phyloP scores from a whole-genome alignment of 2,113 vertebrate genomes.

The Callorhinus ursinus region DNA sequence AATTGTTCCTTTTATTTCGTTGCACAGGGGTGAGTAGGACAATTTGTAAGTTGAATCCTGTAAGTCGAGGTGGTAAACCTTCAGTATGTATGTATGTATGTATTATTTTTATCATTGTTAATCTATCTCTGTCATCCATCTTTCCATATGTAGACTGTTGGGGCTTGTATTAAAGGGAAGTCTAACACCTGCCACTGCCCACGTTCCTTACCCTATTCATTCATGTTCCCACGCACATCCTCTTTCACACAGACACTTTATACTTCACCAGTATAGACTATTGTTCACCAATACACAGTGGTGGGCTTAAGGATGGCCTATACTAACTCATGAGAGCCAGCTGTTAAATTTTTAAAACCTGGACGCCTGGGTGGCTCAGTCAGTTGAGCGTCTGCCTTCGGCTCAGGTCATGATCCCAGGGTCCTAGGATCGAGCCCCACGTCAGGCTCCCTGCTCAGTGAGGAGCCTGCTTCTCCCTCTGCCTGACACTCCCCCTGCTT shows the following conservation, averaged over 20 bases:
- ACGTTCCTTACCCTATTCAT: not conserved
- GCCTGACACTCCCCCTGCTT: not conserved
- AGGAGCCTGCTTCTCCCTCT: not conserved
- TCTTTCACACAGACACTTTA: not conserved
- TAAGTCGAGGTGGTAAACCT: not conserved
- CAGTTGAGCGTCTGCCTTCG: not conserved
- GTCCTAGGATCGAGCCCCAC: not conserved
- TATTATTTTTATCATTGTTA: not conserved
- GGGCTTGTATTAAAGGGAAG: not conserved
- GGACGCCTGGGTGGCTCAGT: not conserved
- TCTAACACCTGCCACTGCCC: not conserved
- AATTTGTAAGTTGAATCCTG: not conserved
- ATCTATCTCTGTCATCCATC: not conserved
- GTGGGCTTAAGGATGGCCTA: not conserved
- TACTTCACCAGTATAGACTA: not conserved
- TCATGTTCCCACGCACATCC: not conserved
- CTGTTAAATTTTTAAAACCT: not conserved
- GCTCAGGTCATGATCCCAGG: not conserved
- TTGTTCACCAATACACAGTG: not conserved
- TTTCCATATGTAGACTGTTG: not conserved
- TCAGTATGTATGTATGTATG: not conserved
- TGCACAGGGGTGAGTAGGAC: not conserved
- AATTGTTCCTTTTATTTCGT: not conserved
- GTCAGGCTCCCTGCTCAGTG: not conserved
- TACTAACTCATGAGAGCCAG: not conserved